phyloP scores from a whole-genome alignment of 1,140 invertebrate species.

The Platyscapa corneri region DNA sequence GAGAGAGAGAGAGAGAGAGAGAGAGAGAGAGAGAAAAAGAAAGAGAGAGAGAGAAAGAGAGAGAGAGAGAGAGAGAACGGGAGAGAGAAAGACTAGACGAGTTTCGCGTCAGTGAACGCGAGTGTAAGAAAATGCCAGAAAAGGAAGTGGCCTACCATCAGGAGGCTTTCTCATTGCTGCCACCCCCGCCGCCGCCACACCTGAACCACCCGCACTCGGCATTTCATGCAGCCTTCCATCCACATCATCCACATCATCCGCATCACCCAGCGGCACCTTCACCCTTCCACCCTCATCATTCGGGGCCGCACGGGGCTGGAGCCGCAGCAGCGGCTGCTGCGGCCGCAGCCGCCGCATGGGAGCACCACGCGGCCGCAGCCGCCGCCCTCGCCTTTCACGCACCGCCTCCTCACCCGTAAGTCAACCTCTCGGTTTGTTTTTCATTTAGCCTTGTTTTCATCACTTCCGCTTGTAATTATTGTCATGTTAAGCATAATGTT shows the following conservation, averaged over 20 bases:
- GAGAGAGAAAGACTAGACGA: not conserved
- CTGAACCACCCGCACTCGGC: conserved; percentile 71
- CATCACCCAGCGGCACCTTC: conserved; percentile 66
- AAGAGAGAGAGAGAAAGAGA: not conserved
- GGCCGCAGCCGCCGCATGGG: conserved; percentile 68
- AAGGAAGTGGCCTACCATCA: conserved; percentile 74
- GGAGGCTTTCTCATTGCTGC: conserved; percentile 70
- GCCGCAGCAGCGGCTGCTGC: conserved; percentile 60
- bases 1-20: conserved; percentile 4
- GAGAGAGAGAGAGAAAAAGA: not conserved
- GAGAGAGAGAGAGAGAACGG: not conserved
- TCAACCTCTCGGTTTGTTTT: not conserved
- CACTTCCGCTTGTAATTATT: too few relatives aligned
- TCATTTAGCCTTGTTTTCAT: not conserved
- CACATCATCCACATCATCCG: conserved; percentile 57
- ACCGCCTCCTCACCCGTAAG: conserved; percentile 41
- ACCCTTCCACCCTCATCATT: conserved; percentile 63
- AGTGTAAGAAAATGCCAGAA: conserved; percentile 65
- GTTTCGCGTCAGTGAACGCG: not conserved
- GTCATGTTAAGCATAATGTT: too few relatives aligned
- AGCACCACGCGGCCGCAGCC: conserved; percentile 70
- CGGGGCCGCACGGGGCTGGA: not conserved
- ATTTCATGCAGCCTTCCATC: conserved; percentile 71
- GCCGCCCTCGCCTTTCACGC: conserved; percentile 59
- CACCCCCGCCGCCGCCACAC: conserved; percentile 70